A percentile compares a stretch with the other conserved stretches of the same genome.
These are phyloP conservation scores for Meganola albula DNA, from an alignment of 2,888 invertebrate species.

Conservation along the genomic window DNA sequence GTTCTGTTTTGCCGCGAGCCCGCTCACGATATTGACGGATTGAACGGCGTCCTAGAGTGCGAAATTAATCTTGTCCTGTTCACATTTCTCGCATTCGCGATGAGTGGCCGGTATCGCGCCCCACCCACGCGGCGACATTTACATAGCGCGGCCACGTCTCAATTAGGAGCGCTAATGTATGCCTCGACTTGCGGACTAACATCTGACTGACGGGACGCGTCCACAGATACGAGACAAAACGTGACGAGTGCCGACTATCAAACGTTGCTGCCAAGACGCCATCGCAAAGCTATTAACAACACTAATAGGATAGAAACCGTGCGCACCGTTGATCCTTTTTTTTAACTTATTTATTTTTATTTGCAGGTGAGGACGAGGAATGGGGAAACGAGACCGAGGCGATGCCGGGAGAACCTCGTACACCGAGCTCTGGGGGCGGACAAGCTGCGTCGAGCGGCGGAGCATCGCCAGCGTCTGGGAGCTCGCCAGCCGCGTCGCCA, in stretches of 20 bases:
- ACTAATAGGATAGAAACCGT: conserved; percentile 62
- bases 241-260: conserved; percentile 74
- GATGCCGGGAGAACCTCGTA: conserved; percentile 74
- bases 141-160: conserved; percentile 76
- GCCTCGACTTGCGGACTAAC: conserved; percentile 70
- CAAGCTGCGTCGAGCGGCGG: conserved; percentile 58
- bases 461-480: conserved; percentile 51
- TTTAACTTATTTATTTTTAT: conserved; percentile 29
- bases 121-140: conserved; percentile 75
- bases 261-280: conserved; percentile 52
- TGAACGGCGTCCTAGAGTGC: conserved; percentile 37
- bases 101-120: conserved; percentile 40
- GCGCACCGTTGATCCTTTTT: conserved; percentile 36
- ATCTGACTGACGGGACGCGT: conserved; percentile 71
- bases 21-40: conserved; percentile 62
- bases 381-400: conserved; percentile 80
- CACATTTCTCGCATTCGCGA: conserved; percentile 54
- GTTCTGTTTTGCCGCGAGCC: conserved; percentile 67
- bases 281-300: conserved; percentile 66
- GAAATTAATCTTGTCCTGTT: conserved; percentile 38
- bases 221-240: conserved; percentile 68
- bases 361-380: conserved; percentile 82
- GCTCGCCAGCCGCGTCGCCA: conserved; percentile 58
- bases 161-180: conserved; percentile 78
- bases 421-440: conserved; percentile 68